Evolutionary conservation across 2,888 invertebrate genomes (phyloP), one percentile per base, ranked within the genome.

Genomic region (Notodonta dromedarius): DNA sequence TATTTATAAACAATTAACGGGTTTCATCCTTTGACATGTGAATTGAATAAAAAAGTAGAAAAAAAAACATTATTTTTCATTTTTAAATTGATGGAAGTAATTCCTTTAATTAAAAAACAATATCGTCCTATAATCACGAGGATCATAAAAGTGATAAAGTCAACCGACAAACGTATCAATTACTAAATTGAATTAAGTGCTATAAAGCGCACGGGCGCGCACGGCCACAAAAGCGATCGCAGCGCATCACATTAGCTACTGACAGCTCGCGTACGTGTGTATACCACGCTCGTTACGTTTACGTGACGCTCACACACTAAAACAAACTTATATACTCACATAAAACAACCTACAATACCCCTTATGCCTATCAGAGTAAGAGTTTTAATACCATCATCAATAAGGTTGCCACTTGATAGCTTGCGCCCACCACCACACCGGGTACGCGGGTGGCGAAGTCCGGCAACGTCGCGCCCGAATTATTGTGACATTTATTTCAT

Each of bases 141-240:
- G 57, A 68, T 67, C 61, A 65, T 60, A 66, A 82, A 82, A 81
- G 78, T 73, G 77, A 81, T 78, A 83, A 86, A 87, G 83, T 83
- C 83, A 82, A 84, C 85, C 86, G 84, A 86, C 88, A 88, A 90
- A 90, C 87, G 87, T 91, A 91, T 92, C 91, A 93, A 92, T 92
- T 91, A 92, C 91, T 89, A 91, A 92, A 93, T 93, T 92, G 90
- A 93, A 93, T 93, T 92, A 92, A 93, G 88, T 90, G 90, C 86
- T 88, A 88, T 89, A 90, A 90, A 85, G 88, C 90, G 89, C 86
- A 87, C 86, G 88, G 81, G 82, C 83, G 84, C 87, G 86, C 86
- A 79, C 82, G 81, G 83, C 87, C 89, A 90, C 92, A 91, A 89
- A 89, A 88, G 89, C 90, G 92, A 90, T 90, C 91, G 86, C 89